These are phyloP conservation scores for Doris montereyensis DNA, from an alignment of 2,888 invertebrate species.

Conservation along the genomic window DNA sequence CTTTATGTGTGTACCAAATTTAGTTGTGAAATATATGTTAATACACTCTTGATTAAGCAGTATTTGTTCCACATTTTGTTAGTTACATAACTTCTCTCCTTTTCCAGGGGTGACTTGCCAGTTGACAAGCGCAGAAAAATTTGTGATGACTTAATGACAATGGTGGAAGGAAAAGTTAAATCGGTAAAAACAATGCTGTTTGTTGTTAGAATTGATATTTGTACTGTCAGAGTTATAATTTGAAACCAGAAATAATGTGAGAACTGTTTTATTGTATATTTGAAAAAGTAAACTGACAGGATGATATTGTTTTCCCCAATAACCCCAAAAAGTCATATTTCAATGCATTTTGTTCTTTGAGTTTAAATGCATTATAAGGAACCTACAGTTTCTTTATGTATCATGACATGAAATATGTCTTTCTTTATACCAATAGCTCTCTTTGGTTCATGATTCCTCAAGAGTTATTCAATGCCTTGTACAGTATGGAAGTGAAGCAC, in stretches of 20 bases:
- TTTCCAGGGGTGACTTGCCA: conserved; percentile 54
- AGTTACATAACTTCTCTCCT: not conserved
- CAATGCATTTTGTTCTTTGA: no score
- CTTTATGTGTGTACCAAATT: no score
- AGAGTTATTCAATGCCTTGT: conserved; percentile 91
- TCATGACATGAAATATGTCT: conserved; percentile 10
- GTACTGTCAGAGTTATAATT: not conserved
- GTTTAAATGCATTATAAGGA: no score
- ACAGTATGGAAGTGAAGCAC: conserved; percentile 79
- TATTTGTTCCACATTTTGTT: not conserved
- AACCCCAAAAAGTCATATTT: no score
- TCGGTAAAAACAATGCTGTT: conserved; percentile 55
- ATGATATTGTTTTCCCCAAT: not conserved
- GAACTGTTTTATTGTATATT: not conserved
- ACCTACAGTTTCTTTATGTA: no score
- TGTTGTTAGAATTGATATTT: not conserved
- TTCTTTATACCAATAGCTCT: conserved; percentile 77
- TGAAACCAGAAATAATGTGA: no score
- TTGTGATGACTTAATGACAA: conserved; percentile 62
- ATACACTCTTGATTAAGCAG: no score
- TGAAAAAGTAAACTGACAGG: no score
- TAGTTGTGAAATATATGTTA: no score
- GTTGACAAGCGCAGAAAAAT: conserved; percentile 69
- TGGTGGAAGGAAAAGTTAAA: conserved; percentile 73
- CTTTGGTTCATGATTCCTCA: conserved; percentile 87